Evolutionary conservation across 1,140 invertebrate species (phyloP), one percentile per base, ranked within the genome.

Genomic region (Drosophila miranda): DNA sequence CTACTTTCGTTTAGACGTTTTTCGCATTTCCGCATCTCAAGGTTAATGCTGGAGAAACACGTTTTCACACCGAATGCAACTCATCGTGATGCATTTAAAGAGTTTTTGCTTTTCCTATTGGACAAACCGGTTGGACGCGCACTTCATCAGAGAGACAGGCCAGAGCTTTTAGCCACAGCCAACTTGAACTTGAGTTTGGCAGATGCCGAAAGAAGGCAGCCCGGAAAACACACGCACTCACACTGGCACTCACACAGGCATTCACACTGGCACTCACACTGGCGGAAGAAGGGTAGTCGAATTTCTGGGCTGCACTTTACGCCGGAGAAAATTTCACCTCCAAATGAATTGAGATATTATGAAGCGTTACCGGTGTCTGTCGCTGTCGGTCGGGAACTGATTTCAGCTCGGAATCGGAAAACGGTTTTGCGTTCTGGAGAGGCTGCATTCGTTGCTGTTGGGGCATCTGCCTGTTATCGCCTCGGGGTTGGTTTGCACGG

Each of bases 391-490:
- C 51, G 45, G 38, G 66, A 66, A 84, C 68, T 86, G 59, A 74
- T 57, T 77, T 52, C 9, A 50, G 23, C 19, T 53, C 45, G n/a
- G 59, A 60, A 46, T 50, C 41, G 49, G 56, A 43, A 53, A 50
- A 59, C 42, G 23, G 59, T 43, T 55, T 58, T 52, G 51, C 55
- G 43, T 59, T 52, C 7, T 38, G 8, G 2, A 13, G 21, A 38
- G 26, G 57, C 19, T 51, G 42, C 50, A 44, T 50, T 26, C 38
- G 61, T 44, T 38, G 57, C 50, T 53, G 57, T 28, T 48, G 55
- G 30, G 67, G 59, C 81, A 79, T 86, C 62, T 80, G 76, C 44
- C 60, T 34, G 57, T 78, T 75, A 77, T 74, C 64, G 51, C 63
- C 43, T 53, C 16, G 54, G 26, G 43, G 28, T 42, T 46, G 42